Evolutionary conservation across 2,113 vertebrate species (phyloP).

Genomic region (Erythrolamprus reginae): DNA sequence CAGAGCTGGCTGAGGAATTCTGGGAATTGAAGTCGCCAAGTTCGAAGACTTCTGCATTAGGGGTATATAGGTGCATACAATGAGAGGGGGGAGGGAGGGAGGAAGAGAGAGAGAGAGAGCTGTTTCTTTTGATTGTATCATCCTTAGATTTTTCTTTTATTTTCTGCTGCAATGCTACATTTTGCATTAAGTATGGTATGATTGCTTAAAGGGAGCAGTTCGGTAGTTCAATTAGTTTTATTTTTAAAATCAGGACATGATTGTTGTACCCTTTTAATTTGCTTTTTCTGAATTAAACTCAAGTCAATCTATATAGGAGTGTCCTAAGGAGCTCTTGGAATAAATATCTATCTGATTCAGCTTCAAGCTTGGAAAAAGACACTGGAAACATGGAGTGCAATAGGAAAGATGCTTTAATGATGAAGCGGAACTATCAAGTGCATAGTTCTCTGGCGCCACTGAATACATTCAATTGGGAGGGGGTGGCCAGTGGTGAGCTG

Average conservation of each 20-base stretch:
- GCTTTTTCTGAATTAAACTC: not conserved
- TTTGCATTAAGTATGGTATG: not conserved
- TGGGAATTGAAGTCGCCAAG: too few species aligned
- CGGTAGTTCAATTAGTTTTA: not conserved
- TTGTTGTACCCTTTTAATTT: not conserved
- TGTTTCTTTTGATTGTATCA: not conserved
- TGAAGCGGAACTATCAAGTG: too few species aligned
- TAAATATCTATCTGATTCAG: too few species aligned
- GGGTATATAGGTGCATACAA: not conserved
- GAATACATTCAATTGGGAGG: too few species aligned
- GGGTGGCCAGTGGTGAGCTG: too few species aligned
- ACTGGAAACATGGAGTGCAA: too few species aligned
- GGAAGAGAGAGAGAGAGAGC: not conserved
- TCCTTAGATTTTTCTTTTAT: not conserved
- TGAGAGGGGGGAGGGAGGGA: too few species aligned
- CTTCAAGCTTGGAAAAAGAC: too few species aligned
- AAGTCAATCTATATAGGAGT: not conserved
- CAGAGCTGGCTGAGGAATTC: too few species aligned
- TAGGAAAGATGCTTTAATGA: too few species aligned
- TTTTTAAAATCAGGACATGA: not conserved
- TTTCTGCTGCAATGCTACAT: not conserved
- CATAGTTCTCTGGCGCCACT: too few species aligned
- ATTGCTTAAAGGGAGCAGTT: not conserved
- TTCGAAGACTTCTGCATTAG: too few species aligned
- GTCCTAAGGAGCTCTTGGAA: not conserved